Percentiles rank a stretch among this genome's conserved stretches.
Evolutionary conservation across 2,113 vertebrate species (phyloP).

Genomic region (Asarcornis scutulata): DNA sequence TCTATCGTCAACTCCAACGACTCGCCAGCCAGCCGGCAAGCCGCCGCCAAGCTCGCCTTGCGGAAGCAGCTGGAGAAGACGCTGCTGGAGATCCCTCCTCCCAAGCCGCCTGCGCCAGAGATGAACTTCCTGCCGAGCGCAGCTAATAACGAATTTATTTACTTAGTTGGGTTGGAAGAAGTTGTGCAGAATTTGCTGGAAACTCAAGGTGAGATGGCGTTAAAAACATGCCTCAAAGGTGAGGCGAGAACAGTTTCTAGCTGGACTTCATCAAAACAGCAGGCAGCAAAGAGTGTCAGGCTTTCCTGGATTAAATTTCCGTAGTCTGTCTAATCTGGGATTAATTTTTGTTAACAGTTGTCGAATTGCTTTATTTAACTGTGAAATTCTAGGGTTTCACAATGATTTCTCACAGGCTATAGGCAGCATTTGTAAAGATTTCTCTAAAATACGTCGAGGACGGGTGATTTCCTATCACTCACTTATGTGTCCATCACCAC

Average conservation of each 20-base stretch:
- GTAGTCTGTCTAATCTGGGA: neutral
- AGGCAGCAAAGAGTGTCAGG: neutral
- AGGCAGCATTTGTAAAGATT: neutral
- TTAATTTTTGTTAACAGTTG: neutral
- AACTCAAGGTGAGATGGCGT: constrained; percentile 82
- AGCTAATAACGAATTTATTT: constrained; percentile 98
- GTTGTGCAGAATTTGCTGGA: constrained; percentile 97
- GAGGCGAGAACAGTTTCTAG: neutral
- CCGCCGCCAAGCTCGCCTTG: constrained; percentile 92
- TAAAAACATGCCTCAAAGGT: rapidly evolving
- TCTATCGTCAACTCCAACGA: constrained; percentile 80
- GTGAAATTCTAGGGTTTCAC: no score
- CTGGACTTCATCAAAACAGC: neutral
- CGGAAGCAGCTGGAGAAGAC: constrained; percentile 98
- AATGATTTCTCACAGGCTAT: neutral
- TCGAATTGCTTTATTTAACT: neutral
- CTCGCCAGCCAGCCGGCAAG: constrained; percentile 92
- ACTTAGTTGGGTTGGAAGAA: constrained; percentile 94
- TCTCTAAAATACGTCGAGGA: neutral
- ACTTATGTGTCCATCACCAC: neutral
- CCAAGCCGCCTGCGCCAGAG: constrained; percentile 92
- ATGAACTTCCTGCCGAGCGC: constrained; percentile 97
- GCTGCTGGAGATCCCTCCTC: constrained; percentile 94
- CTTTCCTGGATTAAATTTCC: neutral
- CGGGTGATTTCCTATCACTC: neutral